Conservation (phyloP, 2,888 invertebrate species). For the Hipparchia semele region DNA sequence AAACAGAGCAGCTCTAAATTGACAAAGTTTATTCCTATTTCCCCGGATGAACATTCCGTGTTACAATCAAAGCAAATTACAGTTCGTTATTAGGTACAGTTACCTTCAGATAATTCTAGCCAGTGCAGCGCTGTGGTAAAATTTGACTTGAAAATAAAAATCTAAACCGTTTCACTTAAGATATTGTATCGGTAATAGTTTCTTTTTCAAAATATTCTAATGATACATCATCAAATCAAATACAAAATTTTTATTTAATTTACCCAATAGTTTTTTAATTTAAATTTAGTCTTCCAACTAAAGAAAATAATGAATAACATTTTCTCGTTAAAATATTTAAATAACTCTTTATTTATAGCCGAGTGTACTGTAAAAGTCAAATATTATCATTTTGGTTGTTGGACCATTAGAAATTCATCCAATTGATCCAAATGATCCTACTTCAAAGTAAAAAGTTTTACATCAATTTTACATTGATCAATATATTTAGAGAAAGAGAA, state of each 20-base stretch:
- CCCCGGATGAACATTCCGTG: background rate
- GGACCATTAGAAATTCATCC: background rate
- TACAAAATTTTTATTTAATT: no score
- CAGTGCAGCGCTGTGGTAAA: no score
- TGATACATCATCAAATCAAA: no score
- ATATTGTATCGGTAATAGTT: no score
- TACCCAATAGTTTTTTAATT: no score
- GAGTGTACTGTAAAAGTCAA: background rate
- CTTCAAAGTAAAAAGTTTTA: background rate
- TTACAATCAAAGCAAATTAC: slow-evolving; percentile 7
- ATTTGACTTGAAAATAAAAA: background rate
- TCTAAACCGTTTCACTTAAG: background rate
- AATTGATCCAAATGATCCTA: background rate
- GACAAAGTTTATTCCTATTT: slow-evolving; percentile 14
- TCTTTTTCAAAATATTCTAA: no score
- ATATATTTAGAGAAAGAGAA: background rate
- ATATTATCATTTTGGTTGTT: background rate
- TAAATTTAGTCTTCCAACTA: no score
- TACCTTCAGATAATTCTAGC: background rate
- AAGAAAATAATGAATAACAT: no score
- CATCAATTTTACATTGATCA: background rate
- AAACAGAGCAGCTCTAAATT: slow-evolving; percentile 6
- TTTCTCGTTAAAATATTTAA: no score
- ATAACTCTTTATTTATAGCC: no score
- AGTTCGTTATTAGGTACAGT: background rate